These are phyloP conservation scores for Yponomeuta plumbellus DNA, from an alignment of 2,888 invertebrate genomes.

Conservation along the genomic window DNA sequence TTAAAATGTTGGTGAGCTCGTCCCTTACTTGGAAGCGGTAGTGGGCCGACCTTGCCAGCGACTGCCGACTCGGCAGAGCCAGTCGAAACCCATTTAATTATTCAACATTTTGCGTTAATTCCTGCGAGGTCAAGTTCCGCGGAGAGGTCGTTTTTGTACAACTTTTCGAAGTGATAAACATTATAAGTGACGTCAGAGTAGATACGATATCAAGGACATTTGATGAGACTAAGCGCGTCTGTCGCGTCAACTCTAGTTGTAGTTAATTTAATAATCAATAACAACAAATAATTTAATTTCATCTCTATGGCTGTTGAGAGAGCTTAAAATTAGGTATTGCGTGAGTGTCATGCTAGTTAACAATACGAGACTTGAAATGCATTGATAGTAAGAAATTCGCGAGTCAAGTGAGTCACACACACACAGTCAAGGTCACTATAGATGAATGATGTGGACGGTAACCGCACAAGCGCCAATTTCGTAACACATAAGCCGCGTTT, in stretches of 20 bases:
- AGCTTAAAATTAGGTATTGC: too few relatives aligned
- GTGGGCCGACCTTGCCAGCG: conserved; percentile 37
- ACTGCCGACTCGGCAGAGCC: conserved; percentile 23
- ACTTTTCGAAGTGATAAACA: background rate
- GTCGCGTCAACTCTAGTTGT: background rate
- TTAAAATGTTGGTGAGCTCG: background rate
- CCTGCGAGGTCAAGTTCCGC: conserved; percentile 28
- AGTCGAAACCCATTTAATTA: conserved; percentile 48
- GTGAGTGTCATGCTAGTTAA: too few relatives aligned
- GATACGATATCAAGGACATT: background rate
- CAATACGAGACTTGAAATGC: too few relatives aligned
- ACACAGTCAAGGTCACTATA: conserved; percentile 52
- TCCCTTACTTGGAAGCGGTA: conserved; percentile 17
- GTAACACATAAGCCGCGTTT: background rate
- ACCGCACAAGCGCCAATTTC: background rate
- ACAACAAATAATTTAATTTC: too few relatives aligned
- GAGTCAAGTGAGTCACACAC: conserved; percentile 27
- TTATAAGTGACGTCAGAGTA: background rate
- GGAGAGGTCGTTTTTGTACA: conserved; percentile 6
- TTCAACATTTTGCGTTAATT: conserved; percentile 49
- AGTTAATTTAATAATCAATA: too few relatives aligned
- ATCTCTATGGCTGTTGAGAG: too few relatives aligned
- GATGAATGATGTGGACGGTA: conserved; percentile 40
- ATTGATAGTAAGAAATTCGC: too few relatives aligned
- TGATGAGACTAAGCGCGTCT: background rate